Evolutionary conservation across 2,113 vertebrate genomes (phyloP), one percentile per base, ranked within the genome.

Genomic region (Numida meleagris): DNA sequence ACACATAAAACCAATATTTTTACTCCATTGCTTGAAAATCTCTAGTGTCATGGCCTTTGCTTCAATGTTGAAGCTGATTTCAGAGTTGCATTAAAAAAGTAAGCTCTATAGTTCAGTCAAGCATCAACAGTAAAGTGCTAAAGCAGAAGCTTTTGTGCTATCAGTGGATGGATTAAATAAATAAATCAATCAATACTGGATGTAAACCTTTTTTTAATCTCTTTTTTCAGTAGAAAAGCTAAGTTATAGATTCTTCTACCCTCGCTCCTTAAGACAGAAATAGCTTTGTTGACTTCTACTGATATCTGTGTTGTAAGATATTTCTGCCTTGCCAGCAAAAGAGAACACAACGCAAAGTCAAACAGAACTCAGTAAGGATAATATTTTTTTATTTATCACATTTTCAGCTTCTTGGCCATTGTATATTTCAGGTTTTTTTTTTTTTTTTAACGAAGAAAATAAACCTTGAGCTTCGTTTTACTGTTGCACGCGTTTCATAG

Each of bases 1-100:
- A 95, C 92, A 95, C 88, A 95, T 80, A 92, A 94, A 93, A n/a
- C 94, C 95, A 94, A 96, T 96, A 95, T 58, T 93, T 83, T 96
- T 91, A 89, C 92, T 95, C 83, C 66, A 86, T 88, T 87, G 34
- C 93, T 85, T 87, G 88, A 92, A 96, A 96, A 89, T 81, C 80
- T 97, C 86, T 91, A 72, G 90, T 93, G 89, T 94, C 57, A 48
- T 70, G 89, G 70, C 89, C 91, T 96, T 94, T 91, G 83, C 87
- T 95, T 96, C 93, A 67, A 3, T 79, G 82, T 67, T 82, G 83
- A 91, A 92, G 93, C 82, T 82, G 91, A 91, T 92, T 96, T 97
- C 93, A 95, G 80, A 83, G 58, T 59, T 94, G 94, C 93, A 95
- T 88, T 59, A 74, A 83, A 86, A 91, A 88, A 76, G 82, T 83